phyloP scores from a whole-genome alignment of 2,797 vertebrate species.

The Dryobates pubescens region DNA sequence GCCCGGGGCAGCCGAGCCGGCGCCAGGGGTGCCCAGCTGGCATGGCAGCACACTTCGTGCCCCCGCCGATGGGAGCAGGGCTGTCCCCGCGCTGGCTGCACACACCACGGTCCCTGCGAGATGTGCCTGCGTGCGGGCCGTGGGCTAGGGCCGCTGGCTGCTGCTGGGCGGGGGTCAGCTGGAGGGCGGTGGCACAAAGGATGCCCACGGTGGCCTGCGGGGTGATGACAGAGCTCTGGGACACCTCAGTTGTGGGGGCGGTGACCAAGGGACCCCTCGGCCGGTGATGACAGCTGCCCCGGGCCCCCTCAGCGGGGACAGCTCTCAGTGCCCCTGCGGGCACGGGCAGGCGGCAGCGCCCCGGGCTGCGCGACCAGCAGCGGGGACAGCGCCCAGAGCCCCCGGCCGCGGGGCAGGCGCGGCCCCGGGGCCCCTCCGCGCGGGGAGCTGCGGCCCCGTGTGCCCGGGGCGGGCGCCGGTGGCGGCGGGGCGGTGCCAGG shows the following conservation, averaged over 20 bases:
- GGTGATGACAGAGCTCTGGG: not conserved
- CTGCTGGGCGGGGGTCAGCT: fast-evolving
- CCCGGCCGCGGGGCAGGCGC: no score
- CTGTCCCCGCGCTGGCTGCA: not conserved
- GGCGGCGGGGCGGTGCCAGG: not conserved
- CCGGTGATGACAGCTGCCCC: not conserved
- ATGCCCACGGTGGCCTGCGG: not conserved
- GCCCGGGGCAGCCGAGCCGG: fast-evolving
- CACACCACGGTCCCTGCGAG: fast-evolving
- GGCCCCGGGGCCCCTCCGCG: no score
- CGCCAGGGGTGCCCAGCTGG: fast-evolving
- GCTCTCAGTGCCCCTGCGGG: not conserved
- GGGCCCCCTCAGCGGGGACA: not conserved
- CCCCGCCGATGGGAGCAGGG: not conserved
- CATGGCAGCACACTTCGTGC: fast-evolving
- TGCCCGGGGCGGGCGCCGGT: not conserved
- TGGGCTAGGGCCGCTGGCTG: fast-evolving
- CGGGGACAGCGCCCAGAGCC: not conserved
- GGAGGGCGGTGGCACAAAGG: not conserved
- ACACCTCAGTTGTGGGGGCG: not conserved
- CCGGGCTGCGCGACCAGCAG: fast-evolving
- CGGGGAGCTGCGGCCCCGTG: no score
- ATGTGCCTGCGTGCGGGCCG: fast-evolving
- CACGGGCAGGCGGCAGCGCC: not conserved
- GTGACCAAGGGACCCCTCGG: not conserved